Conservation (phyloP, 92 coral and sea anemone species). For the Palythoa grandiflora region DNA sequence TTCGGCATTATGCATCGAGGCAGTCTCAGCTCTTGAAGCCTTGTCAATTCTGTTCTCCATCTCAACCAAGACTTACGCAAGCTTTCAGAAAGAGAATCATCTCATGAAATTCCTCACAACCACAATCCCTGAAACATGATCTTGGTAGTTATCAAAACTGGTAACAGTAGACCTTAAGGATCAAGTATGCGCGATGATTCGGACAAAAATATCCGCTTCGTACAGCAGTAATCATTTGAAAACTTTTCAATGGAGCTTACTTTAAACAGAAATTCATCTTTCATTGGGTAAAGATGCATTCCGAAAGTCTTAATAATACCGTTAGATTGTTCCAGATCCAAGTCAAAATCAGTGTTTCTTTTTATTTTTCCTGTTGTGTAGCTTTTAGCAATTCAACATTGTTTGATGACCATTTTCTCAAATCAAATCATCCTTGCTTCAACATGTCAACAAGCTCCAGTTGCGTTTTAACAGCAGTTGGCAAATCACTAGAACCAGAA, state of each 20-base stretch:
- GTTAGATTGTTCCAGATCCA: constrained; percentile 33
- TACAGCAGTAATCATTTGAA: neutral
- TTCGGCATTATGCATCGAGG: constrained; percentile 8
- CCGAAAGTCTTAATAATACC: constrained; percentile 37
- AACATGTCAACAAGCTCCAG: constrained; percentile 23
- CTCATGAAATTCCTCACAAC: constrained; percentile 31
- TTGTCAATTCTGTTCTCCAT: constrained; percentile 18
- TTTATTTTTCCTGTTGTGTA: no score
- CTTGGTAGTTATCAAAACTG: constrained; percentile 31
- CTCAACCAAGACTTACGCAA: constrained; percentile 13
- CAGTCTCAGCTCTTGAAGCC: constrained; percentile 19
- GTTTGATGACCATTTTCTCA: constrained; percentile 2
- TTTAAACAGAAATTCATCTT: neutral
- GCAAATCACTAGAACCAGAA: constrained; percentile 25
- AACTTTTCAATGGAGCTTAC: constrained; percentile 39
- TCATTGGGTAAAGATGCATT: neutral
- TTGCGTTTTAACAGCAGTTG: constrained; percentile 6
- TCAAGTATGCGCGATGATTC: constrained; percentile 38
- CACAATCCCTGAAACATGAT: constrained; percentile 33
- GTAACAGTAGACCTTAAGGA: neutral
- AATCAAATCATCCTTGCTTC: constrained; percentile 28
- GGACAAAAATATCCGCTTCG: constrained; percentile 19
- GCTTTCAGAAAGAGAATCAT: constrained; percentile 25
- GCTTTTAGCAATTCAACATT: constrained; percentile 25
- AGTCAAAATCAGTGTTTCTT: neutral